Conservation (phyloP, 2,797 vertebrate species). For the Gallinago stenura region DNA sequence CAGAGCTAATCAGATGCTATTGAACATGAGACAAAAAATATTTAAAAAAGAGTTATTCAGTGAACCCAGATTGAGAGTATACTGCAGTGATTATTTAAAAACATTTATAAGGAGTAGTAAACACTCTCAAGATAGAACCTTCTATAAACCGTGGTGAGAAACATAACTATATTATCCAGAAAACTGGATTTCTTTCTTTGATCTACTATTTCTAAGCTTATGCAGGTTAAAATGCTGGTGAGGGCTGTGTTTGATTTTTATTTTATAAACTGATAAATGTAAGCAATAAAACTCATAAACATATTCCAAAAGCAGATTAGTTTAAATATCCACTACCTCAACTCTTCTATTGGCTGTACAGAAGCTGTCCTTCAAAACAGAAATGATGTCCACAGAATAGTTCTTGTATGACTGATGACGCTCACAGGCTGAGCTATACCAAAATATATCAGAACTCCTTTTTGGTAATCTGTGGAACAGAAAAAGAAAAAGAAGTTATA, state of each 20-base stretch:
- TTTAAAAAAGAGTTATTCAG: not conserved
- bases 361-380: slow-evolving; percentile 6
- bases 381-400: slow-evolving; percentile 12
- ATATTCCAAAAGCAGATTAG: not conserved
- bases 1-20: not conserved
- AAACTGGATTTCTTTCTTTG: not conserved
- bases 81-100: not conserved
- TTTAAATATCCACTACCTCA: slow-evolving; percentile 60
- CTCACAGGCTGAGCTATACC: not conserved
- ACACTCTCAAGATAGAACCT: not conserved
- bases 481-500: not conserved
- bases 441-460: not conserved
- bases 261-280: not conserved
- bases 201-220: not conserved
- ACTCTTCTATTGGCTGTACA: not conserved
- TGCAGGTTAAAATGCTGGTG: not conserved
- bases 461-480: slow-evolving; percentile 24
- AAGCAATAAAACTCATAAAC: not conserved
- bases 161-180: not conserved
- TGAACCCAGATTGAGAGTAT: not conserved
- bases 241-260: not conserved
- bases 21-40: not conserved
- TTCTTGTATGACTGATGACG: not conserved
- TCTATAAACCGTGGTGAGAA: not conserved
- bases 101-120: not conserved